These are phyloP conservation scores for Poeciliopsis paucimaculata DNA, from an alignment of 2,797 vertebrate genomes.

Conservation along the genomic window DNA sequence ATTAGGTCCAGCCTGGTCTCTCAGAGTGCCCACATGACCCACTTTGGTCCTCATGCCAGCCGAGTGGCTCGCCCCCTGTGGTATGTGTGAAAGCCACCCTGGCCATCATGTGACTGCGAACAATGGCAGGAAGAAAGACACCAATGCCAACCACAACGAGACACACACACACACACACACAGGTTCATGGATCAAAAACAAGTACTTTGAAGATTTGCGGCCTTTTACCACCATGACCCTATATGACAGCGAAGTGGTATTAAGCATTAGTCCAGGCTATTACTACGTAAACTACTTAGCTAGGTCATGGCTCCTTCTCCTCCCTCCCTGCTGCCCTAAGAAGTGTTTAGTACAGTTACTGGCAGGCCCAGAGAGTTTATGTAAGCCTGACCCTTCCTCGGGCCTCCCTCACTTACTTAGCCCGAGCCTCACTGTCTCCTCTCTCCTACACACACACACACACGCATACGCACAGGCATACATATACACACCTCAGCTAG, in stretches of 20 bases:
- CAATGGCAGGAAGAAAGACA: slow-evolving; percentile 75
- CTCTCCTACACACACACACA: slow-evolving; percentile 56
- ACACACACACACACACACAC: slow-evolving; percentile 18
- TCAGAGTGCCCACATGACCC: slow-evolving; percentile 48
- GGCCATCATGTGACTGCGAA: slow-evolving; percentile 67
- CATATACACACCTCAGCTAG: slow-evolving; percentile 65
- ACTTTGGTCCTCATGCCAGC: slow-evolving; percentile 68
- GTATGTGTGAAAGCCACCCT: slow-evolving; percentile 74
- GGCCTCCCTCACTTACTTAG: slow-evolving; percentile 72
- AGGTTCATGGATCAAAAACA: slow-evolving; percentile 36
- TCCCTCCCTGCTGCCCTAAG: slow-evolving; percentile 64
- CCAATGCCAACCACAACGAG: slow-evolving; percentile 71
- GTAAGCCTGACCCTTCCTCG: slow-evolving; percentile 78
- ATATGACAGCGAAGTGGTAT: slow-evolving; percentile 59
- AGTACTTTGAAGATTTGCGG: slow-evolving; percentile 9
- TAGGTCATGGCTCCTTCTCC: slow-evolving; percentile 67
- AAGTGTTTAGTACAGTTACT: slow-evolving; percentile 71
- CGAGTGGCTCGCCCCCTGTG: slow-evolving; percentile 67
- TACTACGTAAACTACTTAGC: slow-evolving; percentile 69
- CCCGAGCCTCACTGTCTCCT: slow-evolving; percentile 72
- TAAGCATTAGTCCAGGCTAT: slow-evolving; percentile 54
- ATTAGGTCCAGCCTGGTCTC: slow-evolving; percentile 8
- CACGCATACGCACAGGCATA: slow-evolving; percentile 61
- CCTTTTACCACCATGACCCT: slow-evolving; percentile 28
- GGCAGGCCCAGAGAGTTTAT: slow-evolving; percentile 76